These are phyloP conservation scores for Campoplex nolae DNA, from an alignment of 2,888 invertebrate species.

Conservation along the genomic window DNA sequence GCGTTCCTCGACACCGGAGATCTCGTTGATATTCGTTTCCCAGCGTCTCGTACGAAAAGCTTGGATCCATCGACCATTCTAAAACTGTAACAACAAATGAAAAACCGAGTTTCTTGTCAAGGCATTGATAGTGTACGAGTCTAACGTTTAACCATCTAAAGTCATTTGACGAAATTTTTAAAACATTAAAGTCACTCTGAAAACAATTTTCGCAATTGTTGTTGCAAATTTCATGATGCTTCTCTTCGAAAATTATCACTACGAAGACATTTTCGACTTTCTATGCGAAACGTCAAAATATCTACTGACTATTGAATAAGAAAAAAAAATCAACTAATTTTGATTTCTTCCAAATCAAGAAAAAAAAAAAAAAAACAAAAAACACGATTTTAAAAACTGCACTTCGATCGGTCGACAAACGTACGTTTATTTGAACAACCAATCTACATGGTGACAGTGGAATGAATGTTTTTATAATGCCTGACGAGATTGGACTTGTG, in stretches of 20 bases:
- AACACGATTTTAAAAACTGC: neutral
- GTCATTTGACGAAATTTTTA: neutral
- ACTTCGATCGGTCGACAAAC: neutral
- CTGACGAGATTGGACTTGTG: conserved; percentile 70
- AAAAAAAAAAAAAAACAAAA: no score
- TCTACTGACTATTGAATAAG: neutral
- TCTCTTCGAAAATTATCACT: neutral
- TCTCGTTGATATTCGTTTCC: conserved; percentile 49
- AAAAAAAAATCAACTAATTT: neutral
- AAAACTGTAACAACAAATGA: conserved; percentile 62
- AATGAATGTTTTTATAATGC: conserved; percentile 67
- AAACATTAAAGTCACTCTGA: neutral
- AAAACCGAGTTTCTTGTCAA: conserved; percentile 43
- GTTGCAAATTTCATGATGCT: neutral
- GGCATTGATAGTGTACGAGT: conserved; percentile 23
- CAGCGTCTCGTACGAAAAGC: conserved; percentile 47
- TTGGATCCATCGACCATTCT: conserved; percentile 50
- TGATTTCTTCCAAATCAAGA: no score
- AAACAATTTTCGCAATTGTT: conserved; percentile 4
- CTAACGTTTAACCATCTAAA: conserved; percentile 39
- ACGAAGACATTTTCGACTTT: neutral
- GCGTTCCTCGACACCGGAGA: conserved; percentile 13
- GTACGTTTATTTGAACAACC: conserved; percentile 9
- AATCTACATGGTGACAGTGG: conserved; percentile 23
- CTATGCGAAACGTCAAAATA: neutral